These are phyloP conservation scores for Euborellia annulipes DNA, from an alignment of 1,140 invertebrate species.

Conservation along the genomic window DNA sequence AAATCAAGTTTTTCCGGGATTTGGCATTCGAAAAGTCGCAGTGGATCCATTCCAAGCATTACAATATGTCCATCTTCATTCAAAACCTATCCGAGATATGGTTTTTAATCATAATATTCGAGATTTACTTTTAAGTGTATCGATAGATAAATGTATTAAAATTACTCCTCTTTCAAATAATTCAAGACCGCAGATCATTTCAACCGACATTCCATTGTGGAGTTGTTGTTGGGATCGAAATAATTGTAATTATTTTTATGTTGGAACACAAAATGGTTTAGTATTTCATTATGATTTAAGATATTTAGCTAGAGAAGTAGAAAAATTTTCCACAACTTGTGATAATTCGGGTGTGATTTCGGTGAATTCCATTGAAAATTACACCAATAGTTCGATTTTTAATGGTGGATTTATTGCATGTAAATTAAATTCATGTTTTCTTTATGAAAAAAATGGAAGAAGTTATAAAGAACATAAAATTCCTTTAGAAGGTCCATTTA, in stretches of 20 bases:
- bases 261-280: conserved; percentile 48
- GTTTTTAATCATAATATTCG: conserved; percentile 46
- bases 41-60: conserved; percentile 38
- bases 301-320: conserved; percentile 32
- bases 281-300: conserved; percentile 58
- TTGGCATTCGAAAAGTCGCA: conserved; percentile 61
- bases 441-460: conserved; percentile 37
- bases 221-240: conserved; percentile 64
- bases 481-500: conserved; percentile 54
- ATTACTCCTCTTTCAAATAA: conserved; percentile 44
- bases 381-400: conserved; percentile 24
- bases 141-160: conserved; percentile 58
- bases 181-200: conserved; percentile 29
- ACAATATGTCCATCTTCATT: conserved; percentile 45
- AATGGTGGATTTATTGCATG: conserved; percentile 58
- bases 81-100: conserved; percentile 56
- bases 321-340: conserved; percentile 25
- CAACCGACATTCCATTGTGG: conserved; percentile 48
- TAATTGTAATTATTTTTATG: conserved; percentile 50
- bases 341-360: conserved; percentile 43
- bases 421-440: conserved; percentile 53
- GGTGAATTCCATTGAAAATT: conserved; percentile 30
- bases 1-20: conserved; percentile 53
- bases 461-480: conserved; percentile 32
- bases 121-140: conserved; percentile 55